Evolutionary conservation across 2,797 vertebrate genomes (phyloP).

Genomic region (Anas georgica): DNA sequence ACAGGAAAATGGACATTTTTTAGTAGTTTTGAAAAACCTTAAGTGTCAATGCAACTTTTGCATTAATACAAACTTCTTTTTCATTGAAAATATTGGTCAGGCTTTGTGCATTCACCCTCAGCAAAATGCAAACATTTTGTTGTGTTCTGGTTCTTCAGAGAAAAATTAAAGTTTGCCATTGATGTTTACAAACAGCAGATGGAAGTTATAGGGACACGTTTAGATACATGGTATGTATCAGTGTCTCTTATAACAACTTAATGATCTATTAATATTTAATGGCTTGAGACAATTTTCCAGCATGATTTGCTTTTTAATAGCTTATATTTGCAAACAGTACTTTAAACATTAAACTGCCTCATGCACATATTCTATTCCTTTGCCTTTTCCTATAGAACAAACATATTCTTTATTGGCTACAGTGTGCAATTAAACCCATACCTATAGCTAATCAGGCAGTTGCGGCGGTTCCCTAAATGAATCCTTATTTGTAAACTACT

Average conservation of each 20-base stretch:
- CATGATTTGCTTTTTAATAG: slow-evolving; percentile 12
- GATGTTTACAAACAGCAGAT: not conserved
- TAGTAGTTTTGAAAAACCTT: not conserved
- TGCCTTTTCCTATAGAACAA: not conserved
- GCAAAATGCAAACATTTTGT: not conserved
- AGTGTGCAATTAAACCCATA: slow-evolving; percentile 19
- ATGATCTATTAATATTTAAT: slow-evolving; percentile 53
- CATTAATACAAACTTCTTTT: not conserved
- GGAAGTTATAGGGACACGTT: not conserved
- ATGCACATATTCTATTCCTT: not conserved
- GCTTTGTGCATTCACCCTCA: not conserved
- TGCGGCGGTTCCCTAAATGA: not conserved
- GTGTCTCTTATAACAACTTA: not conserved
- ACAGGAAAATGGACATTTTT: not conserved
- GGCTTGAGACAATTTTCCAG: slow-evolving; percentile 11
- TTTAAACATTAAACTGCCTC: slow-evolving; percentile 39
- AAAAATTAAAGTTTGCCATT: not conserved
- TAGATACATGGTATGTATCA: slow-evolving; percentile 10
- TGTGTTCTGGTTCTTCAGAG: not conserved
- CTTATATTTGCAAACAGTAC: slow-evolving; percentile 27
- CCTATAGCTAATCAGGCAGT: slow-evolving; percentile 34
- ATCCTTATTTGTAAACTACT: not conserved
- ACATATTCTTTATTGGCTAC: not conserved
- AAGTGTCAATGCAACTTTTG: not conserved
- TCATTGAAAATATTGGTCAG: not conserved